Percentiles rank a stretch among this genome's conserved stretches.
Evolutionary conservation across 2,113 vertebrate species (phyloP).

Genomic region (Percopsis transmontana): DNA sequence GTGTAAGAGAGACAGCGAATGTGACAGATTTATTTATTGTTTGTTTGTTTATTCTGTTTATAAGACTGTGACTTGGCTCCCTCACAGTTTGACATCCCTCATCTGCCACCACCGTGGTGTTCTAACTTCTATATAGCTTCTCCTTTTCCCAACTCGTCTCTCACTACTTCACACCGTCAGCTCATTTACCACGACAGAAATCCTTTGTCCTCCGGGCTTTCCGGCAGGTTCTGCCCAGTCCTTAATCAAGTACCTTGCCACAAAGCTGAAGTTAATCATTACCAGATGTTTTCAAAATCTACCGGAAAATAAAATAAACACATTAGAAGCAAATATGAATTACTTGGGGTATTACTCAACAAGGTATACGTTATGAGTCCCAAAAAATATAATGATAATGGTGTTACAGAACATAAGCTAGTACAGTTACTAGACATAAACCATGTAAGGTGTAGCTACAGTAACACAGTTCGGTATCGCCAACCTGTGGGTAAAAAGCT

Average conservation of each 20-base stretch:
- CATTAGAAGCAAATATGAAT: too few species aligned
- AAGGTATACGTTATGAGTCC: too few species aligned
- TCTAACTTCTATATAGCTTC: neutral
- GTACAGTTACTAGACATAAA: too few species aligned
- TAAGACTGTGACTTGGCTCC: conserved; percentile 14
- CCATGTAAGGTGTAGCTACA: neutral
- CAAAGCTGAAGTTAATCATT: conserved; percentile 38
- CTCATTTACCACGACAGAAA: conserved; percentile 5
- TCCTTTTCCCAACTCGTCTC: neutral
- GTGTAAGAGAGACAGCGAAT: too few species aligned
- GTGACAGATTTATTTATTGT: conserved; percentile 10
- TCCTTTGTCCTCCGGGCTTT: conserved; percentile 23
- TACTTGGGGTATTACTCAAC: too few species aligned
- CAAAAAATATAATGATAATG: too few species aligned
- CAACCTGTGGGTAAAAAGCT: neutral
- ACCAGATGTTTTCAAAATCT: too few species aligned
- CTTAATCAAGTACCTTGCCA: conserved; percentile 33
- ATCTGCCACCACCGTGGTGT: neutral
- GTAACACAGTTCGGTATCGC: neutral
- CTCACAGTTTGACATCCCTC: neutral
- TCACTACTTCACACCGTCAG: neutral
- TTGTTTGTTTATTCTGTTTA: neutral
- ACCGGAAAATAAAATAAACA: too few species aligned
- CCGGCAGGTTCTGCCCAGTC: conserved; percentile 28
- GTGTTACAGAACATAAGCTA: too few species aligned